Conservation (phyloP, 2,797 vertebrate genomes). For the Hafferia zeledoni region DNA sequence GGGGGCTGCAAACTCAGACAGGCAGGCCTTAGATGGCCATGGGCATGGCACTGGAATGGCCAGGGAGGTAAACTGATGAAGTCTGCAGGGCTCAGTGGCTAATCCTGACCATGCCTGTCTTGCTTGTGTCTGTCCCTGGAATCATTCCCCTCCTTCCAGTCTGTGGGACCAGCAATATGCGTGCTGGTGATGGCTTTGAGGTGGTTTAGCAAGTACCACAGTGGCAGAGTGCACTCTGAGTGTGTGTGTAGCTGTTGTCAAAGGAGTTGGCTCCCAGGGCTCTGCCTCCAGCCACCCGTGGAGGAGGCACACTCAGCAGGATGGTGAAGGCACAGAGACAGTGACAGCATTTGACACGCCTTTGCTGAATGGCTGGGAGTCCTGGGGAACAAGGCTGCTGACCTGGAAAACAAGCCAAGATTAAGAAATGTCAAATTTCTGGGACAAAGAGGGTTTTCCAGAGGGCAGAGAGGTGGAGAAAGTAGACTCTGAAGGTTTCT, state of each 20-base stretch:
- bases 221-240: neutral
- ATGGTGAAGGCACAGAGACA: neutral
- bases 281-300: neutral
- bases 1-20: neutral
- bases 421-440: constrained; percentile 50
- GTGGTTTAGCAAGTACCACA: neutral
- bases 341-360: neutral
- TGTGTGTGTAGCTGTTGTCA: neutral
- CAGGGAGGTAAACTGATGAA: neutral
- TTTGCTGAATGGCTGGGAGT: neutral
- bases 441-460: neutral
- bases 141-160: neutral
- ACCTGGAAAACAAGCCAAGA: constrained; percentile 35
- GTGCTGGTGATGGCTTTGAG: neutral
- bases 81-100: neutral
- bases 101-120: neutral
- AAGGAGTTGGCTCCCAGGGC: neutral
- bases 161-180: rapidly evolving
- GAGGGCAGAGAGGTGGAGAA: neutral
- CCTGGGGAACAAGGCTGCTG: neutral
- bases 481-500: neutral
- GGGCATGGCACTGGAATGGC: rapidly evolving
- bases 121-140: neutral
- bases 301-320: neutral
- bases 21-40: rapidly evolving